Base-by-base conservation (phyloP, 2,797 vertebrate genomes). In the Gallinago nigripennis region DNA sequence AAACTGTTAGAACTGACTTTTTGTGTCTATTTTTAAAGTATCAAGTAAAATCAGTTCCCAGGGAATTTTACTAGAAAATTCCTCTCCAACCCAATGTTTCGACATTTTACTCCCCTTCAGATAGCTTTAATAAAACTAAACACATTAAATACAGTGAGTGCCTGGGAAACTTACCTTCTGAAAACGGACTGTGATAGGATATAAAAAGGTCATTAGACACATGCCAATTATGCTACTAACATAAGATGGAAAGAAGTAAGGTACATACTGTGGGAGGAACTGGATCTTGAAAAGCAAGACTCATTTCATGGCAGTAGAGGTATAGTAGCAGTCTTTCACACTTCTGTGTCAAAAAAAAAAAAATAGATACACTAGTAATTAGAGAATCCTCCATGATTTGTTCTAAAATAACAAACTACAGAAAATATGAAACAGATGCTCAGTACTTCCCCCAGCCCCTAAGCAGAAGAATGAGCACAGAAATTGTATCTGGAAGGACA, bases 231-330 rank as follows among this genome's bases (percentile, higher is more conserved):
- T 6, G 20, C 50, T 72, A 20, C 33, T 37, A 41, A 75, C 6
- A 76, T 45, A 77, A 92, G 82, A 73, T 11, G 18, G 53, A 48
- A 83, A 78, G 16, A 91, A 86, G 8, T 58, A 13, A 91, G 20
- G 83, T 94, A 97, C 98, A 82, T 97, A 98, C 98, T 54, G 98
- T 98, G 46, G 97, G 96, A 95, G 98, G 97, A 92, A 98, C 98
- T 46, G 98, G 98, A 86, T 98, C 98, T 85, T 98, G 98, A 96
- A 98, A 98, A 91, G 98, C 98, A 89, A 98, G 97, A 82, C 98
- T 98, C 98, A 98, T 98, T 97, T 98, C 98, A 71, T 98, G 97
- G 81, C 98, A 98, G 92, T 98, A 98, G 93, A 98, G 98, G 90
- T 98, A 98, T 1, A 98, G 94, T 79, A 98, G 97, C 72, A 98